phyloP scores from a whole-genome alignment of 2,797 vertebrate species.

The Chaenodraco wilsoni region DNA sequence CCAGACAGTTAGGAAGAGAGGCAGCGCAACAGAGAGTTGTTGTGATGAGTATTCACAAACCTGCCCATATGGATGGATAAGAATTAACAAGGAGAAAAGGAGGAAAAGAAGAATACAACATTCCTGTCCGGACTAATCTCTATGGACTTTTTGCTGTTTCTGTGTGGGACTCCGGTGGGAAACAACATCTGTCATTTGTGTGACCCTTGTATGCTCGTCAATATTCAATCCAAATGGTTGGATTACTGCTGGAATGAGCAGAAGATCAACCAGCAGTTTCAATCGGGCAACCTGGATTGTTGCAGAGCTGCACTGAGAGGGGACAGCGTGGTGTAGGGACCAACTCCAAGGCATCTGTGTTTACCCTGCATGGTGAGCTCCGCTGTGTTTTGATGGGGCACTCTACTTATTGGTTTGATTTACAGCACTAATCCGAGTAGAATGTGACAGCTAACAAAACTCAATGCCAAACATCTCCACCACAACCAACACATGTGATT shows the following conservation, averaged over 20 bases:
- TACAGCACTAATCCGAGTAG: constrained; percentile 35
- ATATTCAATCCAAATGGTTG: constrained; percentile 51
- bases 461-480: constrained; percentile 27
- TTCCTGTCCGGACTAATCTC: constrained; percentile 58
- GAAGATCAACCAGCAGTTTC: constrained; percentile 42
- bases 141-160: constrained; percentile 56
- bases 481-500: constrained; percentile 7
- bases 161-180: constrained; percentile 41
- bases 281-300: constrained; percentile 52
- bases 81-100: constrained; percentile 43
- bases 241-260: constrained; percentile 59
- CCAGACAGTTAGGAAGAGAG: constrained; percentile 77
- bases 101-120: constrained; percentile 55
- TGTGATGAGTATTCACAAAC: constrained; percentile 62
- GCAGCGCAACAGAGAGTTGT: constrained; percentile 79
- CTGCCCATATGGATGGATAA: constrained; percentile 50
- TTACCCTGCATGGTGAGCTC: constrained; percentile 73
- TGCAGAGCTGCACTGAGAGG: constrained; percentile 47
- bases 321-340: constrained; percentile 45
- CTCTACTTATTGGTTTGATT: constrained; percentile 65
- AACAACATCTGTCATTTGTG: constrained; percentile 62
- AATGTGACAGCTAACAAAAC: constrained; percentile 34
- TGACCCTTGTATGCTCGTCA: constrained; percentile 55
- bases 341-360: constrained; percentile 69
- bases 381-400: constrained; percentile 59